A percentile compares a stretch with the other conserved stretches of the same genome.
phyloP scores from a whole-genome alignment of 2,888 invertebrate genomes.

The Margaritifera margaritifera region DNA sequence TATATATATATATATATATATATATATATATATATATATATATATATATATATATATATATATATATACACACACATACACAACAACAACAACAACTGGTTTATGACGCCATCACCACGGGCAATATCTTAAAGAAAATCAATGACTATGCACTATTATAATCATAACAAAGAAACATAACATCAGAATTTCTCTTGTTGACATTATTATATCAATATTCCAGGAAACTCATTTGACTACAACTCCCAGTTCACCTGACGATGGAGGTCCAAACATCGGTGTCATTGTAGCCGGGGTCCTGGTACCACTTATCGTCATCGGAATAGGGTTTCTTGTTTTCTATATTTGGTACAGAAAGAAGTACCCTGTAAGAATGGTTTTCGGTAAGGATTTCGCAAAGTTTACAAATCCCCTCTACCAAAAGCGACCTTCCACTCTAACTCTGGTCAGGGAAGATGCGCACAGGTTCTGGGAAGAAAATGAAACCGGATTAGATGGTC shows the following conservation, averaged over 20 bases:
- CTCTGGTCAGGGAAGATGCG: constrained; percentile 40
- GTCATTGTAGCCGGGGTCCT: constrained; percentile 50
- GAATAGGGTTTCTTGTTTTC: constrained; percentile 26
- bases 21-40: not conserved
- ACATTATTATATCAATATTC: too few relatives aligned
- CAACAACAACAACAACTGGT: too few relatives aligned
- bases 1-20: too few relatives aligned
- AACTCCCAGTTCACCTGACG: not conserved
- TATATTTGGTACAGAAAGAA: constrained; percentile 61
- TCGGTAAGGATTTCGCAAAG: constrained; percentile 56
- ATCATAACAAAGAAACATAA: too few relatives aligned
- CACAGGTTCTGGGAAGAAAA: constrained; percentile 4
- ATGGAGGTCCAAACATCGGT: constrained; percentile 14
- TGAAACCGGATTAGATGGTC: constrained; percentile 11
- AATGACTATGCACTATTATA: too few relatives aligned
- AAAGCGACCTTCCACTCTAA: constrained; percentile 37
- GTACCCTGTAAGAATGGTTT: constrained; percentile 62
- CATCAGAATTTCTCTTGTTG: too few relatives aligned
- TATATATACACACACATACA: too few relatives aligned
- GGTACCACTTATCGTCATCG: constrained; percentile 37
- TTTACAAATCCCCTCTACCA: constrained; percentile 57
- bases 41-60: too few relatives aligned
- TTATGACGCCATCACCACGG: too few relatives aligned
- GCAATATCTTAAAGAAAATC: too few relatives aligned
- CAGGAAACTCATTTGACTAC: too few relatives aligned